Evolutionary conservation across 2,888 invertebrate genomes (phyloP).

Genomic region (Netelia melanura): DNA sequence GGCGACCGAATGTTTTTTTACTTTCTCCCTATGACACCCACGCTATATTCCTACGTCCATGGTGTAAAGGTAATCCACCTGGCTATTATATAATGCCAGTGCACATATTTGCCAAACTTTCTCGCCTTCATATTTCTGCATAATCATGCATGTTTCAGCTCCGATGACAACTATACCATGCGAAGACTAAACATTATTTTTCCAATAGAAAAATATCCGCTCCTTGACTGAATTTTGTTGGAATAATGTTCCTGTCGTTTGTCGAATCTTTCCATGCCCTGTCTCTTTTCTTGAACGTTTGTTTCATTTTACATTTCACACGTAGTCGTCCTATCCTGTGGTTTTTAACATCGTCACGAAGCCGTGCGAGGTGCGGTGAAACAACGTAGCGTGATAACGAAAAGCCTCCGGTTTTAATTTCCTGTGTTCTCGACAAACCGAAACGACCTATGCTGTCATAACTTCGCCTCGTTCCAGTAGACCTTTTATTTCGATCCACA

Average conservation of each 20-base stretch:
- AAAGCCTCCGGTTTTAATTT: constrained; percentile 19
- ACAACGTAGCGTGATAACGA: constrained; percentile 31
- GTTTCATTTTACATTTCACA: not conserved
- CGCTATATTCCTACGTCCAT: not conserved
- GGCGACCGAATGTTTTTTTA: not conserved
- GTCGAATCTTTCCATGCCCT: not conserved
- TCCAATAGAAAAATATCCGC: no score
- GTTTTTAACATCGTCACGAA: not conserved
- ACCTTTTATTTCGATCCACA: constrained; percentile 64
- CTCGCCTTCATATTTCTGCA: no score
- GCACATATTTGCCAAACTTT: no score
- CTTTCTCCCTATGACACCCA: not conserved
- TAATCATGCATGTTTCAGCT: no score
- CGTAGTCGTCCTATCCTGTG: not conserved
- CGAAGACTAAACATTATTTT: no score
- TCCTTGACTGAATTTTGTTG: not conserved
- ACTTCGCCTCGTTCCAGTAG: constrained; percentile 39
- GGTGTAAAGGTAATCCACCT: not conserved
- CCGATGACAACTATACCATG: no score
- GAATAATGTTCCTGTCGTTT: not conserved
- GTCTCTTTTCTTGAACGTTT: not conserved
- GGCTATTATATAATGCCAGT: no score
- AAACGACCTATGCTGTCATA: constrained; percentile 12
- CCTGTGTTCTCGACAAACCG: constrained; percentile 17
- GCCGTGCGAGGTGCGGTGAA: constrained; percentile 10